phyloP scores from a whole-genome alignment of 2,113 vertebrate genomes.

The Nasalis larvatus region DNA sequence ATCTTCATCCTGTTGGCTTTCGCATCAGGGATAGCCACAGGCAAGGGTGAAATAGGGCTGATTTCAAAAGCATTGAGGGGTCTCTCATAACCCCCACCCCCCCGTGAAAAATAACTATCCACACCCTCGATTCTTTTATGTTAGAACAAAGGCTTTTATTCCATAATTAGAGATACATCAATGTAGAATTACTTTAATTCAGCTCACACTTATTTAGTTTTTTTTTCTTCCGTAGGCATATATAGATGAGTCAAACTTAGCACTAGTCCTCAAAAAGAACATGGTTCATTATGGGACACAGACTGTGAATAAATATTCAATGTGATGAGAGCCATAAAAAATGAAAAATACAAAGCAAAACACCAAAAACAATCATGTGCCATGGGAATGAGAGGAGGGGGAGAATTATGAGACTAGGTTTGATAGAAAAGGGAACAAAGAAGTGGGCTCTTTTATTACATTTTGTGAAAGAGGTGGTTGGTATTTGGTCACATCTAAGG shows the following conservation, averaged over 20 bases:
- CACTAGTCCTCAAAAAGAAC: conserved; percentile 44
- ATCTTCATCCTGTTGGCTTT: neutral
- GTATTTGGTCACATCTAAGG: neutral
- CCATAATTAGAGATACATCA: conserved; percentile 50
- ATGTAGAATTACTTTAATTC: conserved; percentile 59
- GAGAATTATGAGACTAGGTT: neutral
- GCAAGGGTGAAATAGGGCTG: neutral
- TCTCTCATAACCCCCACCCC: neutral
- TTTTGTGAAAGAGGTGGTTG: neutral
- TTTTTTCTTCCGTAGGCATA: neutral
- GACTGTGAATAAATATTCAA: conserved; percentile 40
- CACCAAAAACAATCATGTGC: neutral
- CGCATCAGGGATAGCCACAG: neutral
- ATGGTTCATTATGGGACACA: conserved; percentile 52
- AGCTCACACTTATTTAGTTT: conserved; percentile 44
- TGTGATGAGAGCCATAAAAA: neutral
- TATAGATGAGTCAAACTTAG: conserved; percentile 50
- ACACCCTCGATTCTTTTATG: conserved; percentile 17
- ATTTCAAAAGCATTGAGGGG: neutral
- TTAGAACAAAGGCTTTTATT: conserved; percentile 54
- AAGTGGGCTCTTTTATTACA: neutral
- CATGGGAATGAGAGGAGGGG: neutral
- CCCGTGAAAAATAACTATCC: neutral
- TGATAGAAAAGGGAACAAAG: neutral
- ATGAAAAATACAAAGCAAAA: neutral